Conservation (phyloP, 1,140 invertebrate genomes). For the Hypothenemus hampei region DNA sequence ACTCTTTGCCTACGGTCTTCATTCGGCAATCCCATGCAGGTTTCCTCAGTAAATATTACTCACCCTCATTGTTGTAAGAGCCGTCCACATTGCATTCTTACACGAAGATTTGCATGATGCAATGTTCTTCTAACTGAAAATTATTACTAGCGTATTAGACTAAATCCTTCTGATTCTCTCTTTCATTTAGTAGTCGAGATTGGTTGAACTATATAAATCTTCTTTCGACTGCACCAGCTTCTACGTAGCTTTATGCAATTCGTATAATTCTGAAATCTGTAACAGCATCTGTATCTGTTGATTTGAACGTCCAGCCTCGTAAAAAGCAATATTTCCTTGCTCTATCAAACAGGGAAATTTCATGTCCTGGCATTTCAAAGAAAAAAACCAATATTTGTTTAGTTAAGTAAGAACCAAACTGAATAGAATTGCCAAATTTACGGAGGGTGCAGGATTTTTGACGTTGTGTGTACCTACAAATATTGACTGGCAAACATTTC, state of each 20-base stretch:
- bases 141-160: slow-evolving; percentile 1
- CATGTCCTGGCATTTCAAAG: not conserved
- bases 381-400: not conserved
- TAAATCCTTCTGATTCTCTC: slow-evolving; percentile 4
- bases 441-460: slow-evolving; percentile 1
- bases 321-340: slow-evolving; percentile 1
- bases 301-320: not conserved
- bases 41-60: slow-evolving; percentile 9
- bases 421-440: not conserved
- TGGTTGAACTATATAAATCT: too few relatives aligned
- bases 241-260: slow-evolving; percentile 2
- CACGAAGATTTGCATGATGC: not conserved
- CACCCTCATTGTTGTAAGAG: slow-evolving; percentile 10
- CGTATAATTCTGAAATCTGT: not conserved
- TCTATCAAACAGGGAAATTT: slow-evolving; percentile 4
- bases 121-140: slow-evolving; percentile 5
- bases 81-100: slow-evolving; percentile 2
- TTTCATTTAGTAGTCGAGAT: not conserved
- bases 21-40: slow-evolving; percentile 9
- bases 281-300: not conserved
- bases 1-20: slow-evolving; percentile 6
- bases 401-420: too few relatives aligned
- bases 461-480: too few relatives aligned
- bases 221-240: slow-evolving; percentile 4
- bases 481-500: too few relatives aligned